Conservation (phyloP, 37 sponge, comb jelly and placozoan species). For the Ianthella basta region DNA sequence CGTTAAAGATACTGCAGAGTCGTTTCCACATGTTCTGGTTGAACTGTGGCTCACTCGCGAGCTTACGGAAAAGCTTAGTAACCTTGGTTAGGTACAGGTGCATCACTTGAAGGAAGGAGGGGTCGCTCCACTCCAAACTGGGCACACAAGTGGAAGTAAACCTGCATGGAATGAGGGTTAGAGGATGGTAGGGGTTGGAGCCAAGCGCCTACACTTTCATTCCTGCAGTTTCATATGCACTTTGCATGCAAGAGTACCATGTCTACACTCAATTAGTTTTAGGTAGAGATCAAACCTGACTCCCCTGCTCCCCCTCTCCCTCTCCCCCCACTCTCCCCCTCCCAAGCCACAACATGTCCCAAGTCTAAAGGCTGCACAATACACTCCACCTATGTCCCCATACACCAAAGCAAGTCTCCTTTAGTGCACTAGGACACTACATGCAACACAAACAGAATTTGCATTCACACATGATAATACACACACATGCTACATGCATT, state of each 20-base stretch:
- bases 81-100: neutral
- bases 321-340: too few species aligned
- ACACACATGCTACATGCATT: neutral
- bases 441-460: neutral
- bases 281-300: too few species aligned
- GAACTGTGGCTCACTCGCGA: neutral
- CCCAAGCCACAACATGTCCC: too few species aligned
- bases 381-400: too few species aligned
- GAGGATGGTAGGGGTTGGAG: too few species aligned
- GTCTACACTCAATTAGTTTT: too few species aligned
- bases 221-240: too few species aligned
- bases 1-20: neutral
- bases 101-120: neutral
- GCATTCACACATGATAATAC: neutral
- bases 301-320: too few species aligned
- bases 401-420: neutral
- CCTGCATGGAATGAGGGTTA: neutral
- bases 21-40: neutral
- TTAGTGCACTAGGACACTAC: neutral
- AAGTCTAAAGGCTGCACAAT: too few species aligned
- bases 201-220: too few species aligned
- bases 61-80: neutral
- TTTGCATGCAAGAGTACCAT: too few species aligned
- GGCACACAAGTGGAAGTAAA: constrained; percentile 10
- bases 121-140: constrained; percentile 8